These are phyloP conservation scores for Aphidius colemani DNA, from an alignment of 2,888 invertebrate genomes.

Conservation along the genomic window DNA sequence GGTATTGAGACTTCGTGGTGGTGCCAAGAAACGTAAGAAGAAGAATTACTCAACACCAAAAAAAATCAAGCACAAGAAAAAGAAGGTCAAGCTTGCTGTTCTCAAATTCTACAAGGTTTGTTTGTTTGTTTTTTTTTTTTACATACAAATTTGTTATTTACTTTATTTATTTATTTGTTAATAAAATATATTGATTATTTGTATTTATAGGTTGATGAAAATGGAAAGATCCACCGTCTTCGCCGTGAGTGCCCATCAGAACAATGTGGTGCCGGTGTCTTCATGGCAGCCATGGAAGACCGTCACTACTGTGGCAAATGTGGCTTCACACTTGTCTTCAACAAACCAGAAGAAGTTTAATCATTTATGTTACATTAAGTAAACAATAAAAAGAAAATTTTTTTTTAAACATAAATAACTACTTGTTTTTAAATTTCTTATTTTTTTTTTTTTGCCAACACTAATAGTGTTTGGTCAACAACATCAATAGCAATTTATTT, in stretches of 20 bases:
- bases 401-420: no score
- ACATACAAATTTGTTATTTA: no score
- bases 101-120: conserved; percentile 97
- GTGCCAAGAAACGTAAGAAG: conserved; percentile 99
- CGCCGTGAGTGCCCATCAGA: conserved; percentile 95
- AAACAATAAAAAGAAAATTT: no score
- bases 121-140: conserved; percentile 8
- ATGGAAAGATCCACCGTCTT: conserved; percentile 96
- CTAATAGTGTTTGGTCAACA: no score
- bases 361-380: no score
- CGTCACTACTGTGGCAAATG: conserved; percentile 99
- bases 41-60: conserved; percentile 99
- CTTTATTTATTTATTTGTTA: background rate
- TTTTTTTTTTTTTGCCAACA: no score
- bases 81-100: conserved; percentile 99
- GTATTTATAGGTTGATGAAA: conserved; percentile 87
- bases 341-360: conserved; percentile 78
- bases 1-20: conserved; percentile 73
- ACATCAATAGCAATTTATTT: no score
- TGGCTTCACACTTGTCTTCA: conserved; percentile 93
- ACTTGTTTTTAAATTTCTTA: no score
- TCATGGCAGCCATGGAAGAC: conserved; percentile 99
- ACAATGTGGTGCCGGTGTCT: conserved; percentile 97
- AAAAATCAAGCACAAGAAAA: conserved; percentile 99
- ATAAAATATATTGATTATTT: conserved; percentile 6